Percentiles rank a stretch among this genome's conserved stretches.
These are phyloP conservation scores for Podotricha telesiphe DNA, from an alignment of 2,888 invertebrate genomes.

Conservation along the genomic window DNA sequence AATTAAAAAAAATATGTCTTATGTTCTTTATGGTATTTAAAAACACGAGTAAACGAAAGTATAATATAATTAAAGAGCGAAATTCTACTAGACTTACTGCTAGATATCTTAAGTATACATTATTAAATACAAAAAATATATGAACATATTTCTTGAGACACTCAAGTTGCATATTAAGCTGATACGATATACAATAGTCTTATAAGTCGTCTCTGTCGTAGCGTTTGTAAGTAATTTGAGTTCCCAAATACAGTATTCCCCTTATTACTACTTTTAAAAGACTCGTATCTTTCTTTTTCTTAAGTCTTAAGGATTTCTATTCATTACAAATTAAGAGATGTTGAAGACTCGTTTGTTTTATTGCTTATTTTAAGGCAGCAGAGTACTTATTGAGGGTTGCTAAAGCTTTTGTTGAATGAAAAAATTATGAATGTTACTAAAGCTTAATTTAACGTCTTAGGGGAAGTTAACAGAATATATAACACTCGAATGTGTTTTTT, in stretches of 20 bases:
- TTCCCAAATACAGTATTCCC: conserved; percentile 1
- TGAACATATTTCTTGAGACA: background rate
- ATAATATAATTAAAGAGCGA: no score
- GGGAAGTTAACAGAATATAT: no score
- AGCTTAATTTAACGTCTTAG: no score
- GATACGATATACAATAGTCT: background rate
- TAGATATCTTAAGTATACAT: no score
- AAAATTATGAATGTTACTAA: background rate
- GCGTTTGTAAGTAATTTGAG: background rate
- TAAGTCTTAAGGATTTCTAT: background rate
- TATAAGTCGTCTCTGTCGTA: background rate
- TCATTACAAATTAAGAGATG: conserved; percentile 12
- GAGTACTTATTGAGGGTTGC: conserved; percentile 4
- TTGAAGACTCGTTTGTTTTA: background rate
- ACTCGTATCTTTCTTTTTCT: conserved; percentile 19
- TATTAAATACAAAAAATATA: background rate
- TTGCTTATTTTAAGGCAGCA: background rate
- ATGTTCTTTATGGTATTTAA: no score
- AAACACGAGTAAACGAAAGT: no score
- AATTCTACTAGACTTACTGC: no score
- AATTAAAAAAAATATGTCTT: no score
- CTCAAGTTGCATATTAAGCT: background rate
- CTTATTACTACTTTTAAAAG: conserved; percentile 10
- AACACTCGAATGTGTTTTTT: no score
- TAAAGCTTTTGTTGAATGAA: background rate